A percentile compares a stretch with the other conserved stretches of the same genome.
These are phyloP conservation scores for Lottia gigantea DNA, from an alignment of 2,888 invertebrate species.

Conservation along the genomic window DNA sequence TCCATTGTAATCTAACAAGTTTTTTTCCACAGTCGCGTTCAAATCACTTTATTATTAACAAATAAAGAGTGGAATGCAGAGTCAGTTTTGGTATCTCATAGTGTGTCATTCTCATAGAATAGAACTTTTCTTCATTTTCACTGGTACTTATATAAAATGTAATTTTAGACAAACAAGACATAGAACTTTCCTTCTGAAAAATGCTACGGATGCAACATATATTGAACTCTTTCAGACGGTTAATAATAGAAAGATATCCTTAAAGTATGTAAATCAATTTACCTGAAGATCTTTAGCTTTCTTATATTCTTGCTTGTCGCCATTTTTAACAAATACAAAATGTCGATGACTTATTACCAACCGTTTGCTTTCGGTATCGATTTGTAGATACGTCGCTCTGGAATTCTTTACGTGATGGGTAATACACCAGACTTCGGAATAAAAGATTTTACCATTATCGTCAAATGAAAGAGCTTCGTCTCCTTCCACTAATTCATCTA, in stretches of 20 bases:
- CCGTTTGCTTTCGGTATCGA: background rate
- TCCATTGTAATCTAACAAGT: too few relatives aligned
- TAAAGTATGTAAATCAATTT: background rate
- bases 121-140: too few relatives aligned
- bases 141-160: too few relatives aligned
- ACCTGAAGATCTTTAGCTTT: background rate
- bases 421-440: background rate
- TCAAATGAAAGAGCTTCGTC: background rate
- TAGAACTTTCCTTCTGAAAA: background rate
- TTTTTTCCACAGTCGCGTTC: too few relatives aligned
- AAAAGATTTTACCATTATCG: background rate
- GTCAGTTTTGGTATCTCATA: too few relatives aligned
- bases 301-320: background rate
- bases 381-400: background rate
- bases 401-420: background rate
- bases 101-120: too few relatives aligned
- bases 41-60: too few relatives aligned
- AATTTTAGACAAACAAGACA: background rate
- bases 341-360: background rate
- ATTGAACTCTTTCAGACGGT: too few relatives aligned
- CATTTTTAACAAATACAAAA: background rate
- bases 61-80: too few relatives aligned
- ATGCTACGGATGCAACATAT: background rate
- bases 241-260: too few relatives aligned
- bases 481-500: background rate